These are phyloP conservation scores for Neoniphon sammara DNA, from an alignment of 2,797 vertebrate species.

Conservation along the genomic window DNA sequence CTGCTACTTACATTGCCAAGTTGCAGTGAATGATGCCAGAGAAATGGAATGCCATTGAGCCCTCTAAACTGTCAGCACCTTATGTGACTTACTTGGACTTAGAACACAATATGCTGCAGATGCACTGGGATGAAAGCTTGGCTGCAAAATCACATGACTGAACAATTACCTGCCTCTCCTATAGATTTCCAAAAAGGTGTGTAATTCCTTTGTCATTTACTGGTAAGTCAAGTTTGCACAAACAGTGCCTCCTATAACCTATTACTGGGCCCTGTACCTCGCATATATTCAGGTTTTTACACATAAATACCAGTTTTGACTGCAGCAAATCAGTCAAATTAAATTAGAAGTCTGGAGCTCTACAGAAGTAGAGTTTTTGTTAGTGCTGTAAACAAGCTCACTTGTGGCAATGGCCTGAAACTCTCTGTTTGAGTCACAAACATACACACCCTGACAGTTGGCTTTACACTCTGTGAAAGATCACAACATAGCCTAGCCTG, in stretches of 20 bases:
- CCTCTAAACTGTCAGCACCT: conserved; percentile 45
- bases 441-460: conserved; percentile 53
- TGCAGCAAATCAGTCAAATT: conserved; percentile 32
- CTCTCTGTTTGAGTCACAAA: conserved; percentile 43
- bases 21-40: conserved; percentile 1
- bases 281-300: conserved; percentile 13
- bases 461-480: conserved; percentile 19
- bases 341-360: conserved; percentile 20
- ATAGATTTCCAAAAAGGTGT: conserved; percentile 31
- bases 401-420: conserved; percentile 7
- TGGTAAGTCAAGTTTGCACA: conserved; percentile 61
- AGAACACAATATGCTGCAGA: conserved; percentile 46
- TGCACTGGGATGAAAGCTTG: conserved; percentile 14
- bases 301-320: conserved; percentile 26
- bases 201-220: conserved; percentile 57
- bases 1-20: conserved; percentile 1
- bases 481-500: conserved; percentile 13
- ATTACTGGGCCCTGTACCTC: conserved; percentile 9
- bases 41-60: conserved; percentile 26
- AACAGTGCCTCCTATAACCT: conserved; percentile 27
- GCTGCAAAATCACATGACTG: conserved; percentile 58
- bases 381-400: conserved; percentile 26
- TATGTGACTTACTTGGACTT: conserved; percentile 66
- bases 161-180: conserved; percentile 59
- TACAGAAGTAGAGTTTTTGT: conserved; percentile 33